These are phyloP conservation scores for Rhinella marina DNA, from an alignment of 2,797 vertebrate genomes.

Conservation along the genomic window DNA sequence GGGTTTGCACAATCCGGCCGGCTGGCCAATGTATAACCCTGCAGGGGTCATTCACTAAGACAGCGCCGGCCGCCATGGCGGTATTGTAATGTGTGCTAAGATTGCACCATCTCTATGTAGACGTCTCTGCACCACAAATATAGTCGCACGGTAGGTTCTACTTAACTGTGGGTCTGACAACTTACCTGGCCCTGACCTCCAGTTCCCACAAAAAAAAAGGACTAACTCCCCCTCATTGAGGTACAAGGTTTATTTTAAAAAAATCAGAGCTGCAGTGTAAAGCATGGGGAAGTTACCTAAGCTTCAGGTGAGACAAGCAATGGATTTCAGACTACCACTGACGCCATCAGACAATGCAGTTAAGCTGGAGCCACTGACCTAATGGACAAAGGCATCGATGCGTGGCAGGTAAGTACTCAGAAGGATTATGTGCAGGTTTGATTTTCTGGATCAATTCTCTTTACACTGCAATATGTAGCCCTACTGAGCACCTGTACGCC, in stretches of 20 bases:
- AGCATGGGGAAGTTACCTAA: background rate
- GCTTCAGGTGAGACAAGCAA: background rate
- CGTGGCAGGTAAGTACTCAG: too few species aligned
- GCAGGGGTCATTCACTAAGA: constrained; percentile 17
- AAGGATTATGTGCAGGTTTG: background rate
- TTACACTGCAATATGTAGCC: too few species aligned
- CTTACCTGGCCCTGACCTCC: too few species aligned
- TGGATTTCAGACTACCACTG: background rate
- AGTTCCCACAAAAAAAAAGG: too few species aligned
- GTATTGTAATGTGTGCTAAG: background rate
- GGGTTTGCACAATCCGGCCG: constrained; percentile 24
- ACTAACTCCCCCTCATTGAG: background rate
- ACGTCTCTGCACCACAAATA: background rate
- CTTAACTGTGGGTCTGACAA: too few species aligned
- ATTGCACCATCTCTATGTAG: background rate
- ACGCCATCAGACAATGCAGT: background rate
- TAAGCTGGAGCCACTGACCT: background rate
- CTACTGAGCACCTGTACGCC: too few species aligned
- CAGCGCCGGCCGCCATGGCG: background rate
- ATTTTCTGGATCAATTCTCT: too few species aligned
- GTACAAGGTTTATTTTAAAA: too few species aligned
- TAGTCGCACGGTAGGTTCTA: background rate
- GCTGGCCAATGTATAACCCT: constrained; percentile 35
- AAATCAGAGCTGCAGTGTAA: background rate
- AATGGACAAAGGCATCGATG: too few species aligned